phyloP scores from a whole-genome alignment of 2,888 invertebrate species.

The Hydrotaea diabolus region DNA sequence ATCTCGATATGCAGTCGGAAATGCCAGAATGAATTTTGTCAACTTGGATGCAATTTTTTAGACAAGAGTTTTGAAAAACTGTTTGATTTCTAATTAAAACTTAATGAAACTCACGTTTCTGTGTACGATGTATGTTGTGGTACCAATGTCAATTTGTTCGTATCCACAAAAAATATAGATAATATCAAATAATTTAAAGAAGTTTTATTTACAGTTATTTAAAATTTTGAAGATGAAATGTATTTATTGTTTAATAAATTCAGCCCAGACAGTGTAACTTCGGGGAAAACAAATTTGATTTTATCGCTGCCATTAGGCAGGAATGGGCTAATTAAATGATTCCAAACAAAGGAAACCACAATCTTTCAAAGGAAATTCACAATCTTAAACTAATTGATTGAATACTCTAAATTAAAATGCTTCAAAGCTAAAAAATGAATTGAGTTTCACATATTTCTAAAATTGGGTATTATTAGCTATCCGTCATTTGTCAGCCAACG shows the following conservation, averaged over 20 bases:
- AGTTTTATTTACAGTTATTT: too few species aligned
- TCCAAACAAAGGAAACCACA: not conserved
- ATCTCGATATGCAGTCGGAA: not conserved
- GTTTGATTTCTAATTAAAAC: not conserved
- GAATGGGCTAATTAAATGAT: not conserved
- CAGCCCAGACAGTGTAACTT: not conserved
- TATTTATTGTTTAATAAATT: not conserved
- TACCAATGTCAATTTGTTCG: too few species aligned
- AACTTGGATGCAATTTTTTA: not conserved
- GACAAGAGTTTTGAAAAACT: not conserved
- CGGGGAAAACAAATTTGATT: not conserved
- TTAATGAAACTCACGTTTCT: too few species aligned
- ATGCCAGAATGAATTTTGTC: not conserved
- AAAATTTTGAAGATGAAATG: not conserved
- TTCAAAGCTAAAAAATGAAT: slow-evolving; percentile 29
- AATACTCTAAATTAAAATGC: slow-evolving; percentile 18
- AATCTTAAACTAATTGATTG: slow-evolving; percentile 40
- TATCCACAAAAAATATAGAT: too few species aligned
- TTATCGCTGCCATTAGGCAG: not conserved
- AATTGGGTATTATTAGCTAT: too few species aligned
- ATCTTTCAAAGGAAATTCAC: slow-evolving; percentile 32
- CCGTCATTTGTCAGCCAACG: too few species aligned
- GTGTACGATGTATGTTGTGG: too few species aligned
- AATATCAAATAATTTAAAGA: too few species aligned
- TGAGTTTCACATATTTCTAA: too few species aligned